Conservation (phyloP, 2,888 invertebrate species). For the Protonemura montana region DNA sequence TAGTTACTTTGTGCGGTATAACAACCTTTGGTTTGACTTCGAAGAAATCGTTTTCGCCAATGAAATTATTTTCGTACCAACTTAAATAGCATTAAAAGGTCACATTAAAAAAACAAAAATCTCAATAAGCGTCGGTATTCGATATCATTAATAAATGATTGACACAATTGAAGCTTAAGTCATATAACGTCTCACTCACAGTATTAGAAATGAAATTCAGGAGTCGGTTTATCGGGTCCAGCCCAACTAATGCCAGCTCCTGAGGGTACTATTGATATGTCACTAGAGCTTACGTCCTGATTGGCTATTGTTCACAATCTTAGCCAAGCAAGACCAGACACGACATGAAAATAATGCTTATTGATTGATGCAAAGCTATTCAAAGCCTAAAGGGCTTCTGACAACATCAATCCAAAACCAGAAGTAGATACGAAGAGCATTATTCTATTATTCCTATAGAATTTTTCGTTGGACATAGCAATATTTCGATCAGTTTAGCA, state of each 20-base stretch:
- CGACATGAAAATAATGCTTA: background rate
- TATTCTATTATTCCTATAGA: background rate
- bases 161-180: background rate
- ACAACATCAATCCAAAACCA: background rate
- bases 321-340: background rate
- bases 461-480: background rate
- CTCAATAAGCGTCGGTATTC: background rate
- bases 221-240: background rate
- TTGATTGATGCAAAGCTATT: conserved; percentile 4
- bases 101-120: too few species aligned
- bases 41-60: too few species aligned
- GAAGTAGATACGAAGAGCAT: background rate
- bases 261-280: background rate
- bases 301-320: conserved; percentile 3
- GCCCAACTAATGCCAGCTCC: background rate
- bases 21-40: too few species aligned
- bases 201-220: background rate
- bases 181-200: background rate
- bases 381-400: background rate
- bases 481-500: background rate
- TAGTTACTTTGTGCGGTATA: too few species aligned
- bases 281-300: background rate
- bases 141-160: background rate
- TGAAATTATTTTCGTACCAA: too few species aligned
- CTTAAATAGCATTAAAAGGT: too few species aligned